Evolutionary conservation across 2,888 invertebrate genomes (phyloP).

Genomic region (Drosophila mercatorum): DNA sequence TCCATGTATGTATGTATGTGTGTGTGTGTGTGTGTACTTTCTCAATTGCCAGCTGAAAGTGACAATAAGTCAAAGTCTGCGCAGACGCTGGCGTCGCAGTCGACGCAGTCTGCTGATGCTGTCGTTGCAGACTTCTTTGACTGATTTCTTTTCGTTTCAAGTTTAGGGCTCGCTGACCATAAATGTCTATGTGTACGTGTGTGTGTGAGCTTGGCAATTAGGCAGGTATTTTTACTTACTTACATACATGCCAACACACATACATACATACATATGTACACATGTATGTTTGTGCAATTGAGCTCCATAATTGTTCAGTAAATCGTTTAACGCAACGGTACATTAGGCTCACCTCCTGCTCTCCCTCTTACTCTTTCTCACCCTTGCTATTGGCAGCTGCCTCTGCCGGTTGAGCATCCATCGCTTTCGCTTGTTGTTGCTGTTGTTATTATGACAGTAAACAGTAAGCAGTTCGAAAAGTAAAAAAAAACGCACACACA

Average conservation of each 20-base stretch:
- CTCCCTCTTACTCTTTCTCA: slow-evolving; percentile 16
- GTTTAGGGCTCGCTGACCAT: slow-evolving; percentile 37
- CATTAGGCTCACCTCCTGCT: slow-evolving; percentile 42
- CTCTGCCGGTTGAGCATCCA: neutral
- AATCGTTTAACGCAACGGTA: slow-evolving; percentile 44
- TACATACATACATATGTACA: neutral
- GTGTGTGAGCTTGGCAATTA: slow-evolving; percentile 7
- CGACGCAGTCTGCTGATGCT: slow-evolving; percentile 1
- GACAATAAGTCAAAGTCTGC: slow-evolving; percentile 34
- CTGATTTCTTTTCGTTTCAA: slow-evolving; percentile 46
- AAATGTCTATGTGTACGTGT: neutral
- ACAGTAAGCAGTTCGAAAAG: slow-evolving; percentile 15
- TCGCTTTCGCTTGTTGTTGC: slow-evolving; percentile 22
- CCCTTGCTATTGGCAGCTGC: slow-evolving; percentile 17
- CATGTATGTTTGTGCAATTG: slow-evolving; percentile 5
- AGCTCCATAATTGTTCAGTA: slow-evolving; percentile 22
- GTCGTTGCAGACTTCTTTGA: slow-evolving; percentile 12
- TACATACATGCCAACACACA: neutral
- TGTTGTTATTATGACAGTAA: slow-evolving; percentile 15
- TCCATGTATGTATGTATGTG: neutral
- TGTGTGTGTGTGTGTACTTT: slow-evolving; percentile 24
- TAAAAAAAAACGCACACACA: neutral
- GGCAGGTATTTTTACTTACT: neutral
- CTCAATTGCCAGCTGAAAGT: slow-evolving; percentile 45
- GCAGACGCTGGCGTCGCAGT: slow-evolving; percentile 4